phyloP scores from a whole-genome alignment of 2,797 vertebrate species.

The Manis pentadactyla region DNA sequence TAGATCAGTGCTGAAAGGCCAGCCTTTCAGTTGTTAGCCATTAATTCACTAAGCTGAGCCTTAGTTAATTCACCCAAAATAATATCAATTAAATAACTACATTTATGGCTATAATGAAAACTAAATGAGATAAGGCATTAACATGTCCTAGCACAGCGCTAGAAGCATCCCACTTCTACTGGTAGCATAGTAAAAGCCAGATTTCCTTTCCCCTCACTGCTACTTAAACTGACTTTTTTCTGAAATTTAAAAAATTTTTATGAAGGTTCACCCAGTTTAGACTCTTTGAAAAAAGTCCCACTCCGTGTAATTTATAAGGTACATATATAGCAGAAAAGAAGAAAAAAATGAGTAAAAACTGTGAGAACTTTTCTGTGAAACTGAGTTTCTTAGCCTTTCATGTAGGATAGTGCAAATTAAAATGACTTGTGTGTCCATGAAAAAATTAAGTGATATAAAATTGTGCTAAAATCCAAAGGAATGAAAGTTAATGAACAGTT shows the following conservation, averaged over 20 bases:
- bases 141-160: not conserved
- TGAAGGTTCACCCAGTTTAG: not conserved
- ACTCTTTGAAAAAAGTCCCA: not conserved
- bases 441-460: constrained; percentile 8
- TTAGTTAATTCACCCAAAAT: not conserved
- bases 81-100: not conserved
- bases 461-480: not conserved
- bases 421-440: not conserved
- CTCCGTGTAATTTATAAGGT: not conserved
- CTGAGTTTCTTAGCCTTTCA: constrained; percentile 5
- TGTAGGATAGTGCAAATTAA: not conserved
- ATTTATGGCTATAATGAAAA: not conserved
- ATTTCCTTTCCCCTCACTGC: not conserved
- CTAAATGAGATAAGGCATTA: not conserved
- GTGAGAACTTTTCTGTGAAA: not conserved
- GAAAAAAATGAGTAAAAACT: not conserved
- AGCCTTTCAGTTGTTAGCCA: not conserved
- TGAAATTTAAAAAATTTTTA: not conserved
- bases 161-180: not conserved
- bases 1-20: not conserved
- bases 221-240: not conserved
- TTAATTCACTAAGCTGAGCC: not conserved
- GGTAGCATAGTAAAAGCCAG: not conserved
- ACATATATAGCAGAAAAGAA: not conserved
- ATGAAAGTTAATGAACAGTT: not conserved